These are phyloP conservation scores for Proisotoma minuta DNA, from an alignment of 2,888 invertebrate species.

Conservation along the genomic window DNA sequence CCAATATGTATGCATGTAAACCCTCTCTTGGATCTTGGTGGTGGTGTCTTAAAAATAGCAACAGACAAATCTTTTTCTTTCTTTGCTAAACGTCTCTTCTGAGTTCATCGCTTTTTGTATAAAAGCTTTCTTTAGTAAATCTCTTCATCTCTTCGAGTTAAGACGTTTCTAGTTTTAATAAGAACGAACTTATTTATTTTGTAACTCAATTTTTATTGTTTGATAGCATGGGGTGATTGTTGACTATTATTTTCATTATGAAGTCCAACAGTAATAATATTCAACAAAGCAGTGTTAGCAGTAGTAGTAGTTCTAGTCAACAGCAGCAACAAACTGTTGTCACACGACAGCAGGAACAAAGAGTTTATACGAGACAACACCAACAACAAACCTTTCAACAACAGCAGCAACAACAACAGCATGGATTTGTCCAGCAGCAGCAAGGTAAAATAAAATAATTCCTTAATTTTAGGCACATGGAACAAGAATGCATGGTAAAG, in stretches of 20 bases:
- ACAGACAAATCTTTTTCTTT: background rate
- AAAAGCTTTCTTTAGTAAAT: conserved; percentile 1
- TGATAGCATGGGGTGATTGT: background rate
- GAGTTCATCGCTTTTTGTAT: background rate
- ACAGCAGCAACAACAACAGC: conserved; percentile 12
- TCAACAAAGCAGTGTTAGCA: background rate
- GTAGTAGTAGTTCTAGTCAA: conserved; percentile 47
- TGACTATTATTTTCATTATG: background rate
- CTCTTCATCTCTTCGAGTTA: conserved; percentile 16
- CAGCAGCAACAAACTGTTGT: conserved; percentile 51
- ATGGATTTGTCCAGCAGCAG: conserved; percentile 7
- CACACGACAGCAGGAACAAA: conserved; percentile 57
- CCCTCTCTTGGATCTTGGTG: too few species aligned
- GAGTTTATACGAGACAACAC: conserved; percentile 1
- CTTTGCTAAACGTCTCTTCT: background rate
- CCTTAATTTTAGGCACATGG: background rate
- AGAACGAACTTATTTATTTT: conserved; percentile 1
- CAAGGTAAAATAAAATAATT: background rate
- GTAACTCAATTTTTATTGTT: background rate
- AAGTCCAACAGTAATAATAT: background rate
- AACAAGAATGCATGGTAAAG: conserved; percentile 6
- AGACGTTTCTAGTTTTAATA: background rate
- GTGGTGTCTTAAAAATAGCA: background rate
- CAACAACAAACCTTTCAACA: conserved; percentile 11
- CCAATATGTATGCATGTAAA: too few species aligned